Evolutionary conservation across 2,113 vertebrate species (phyloP), one percentile per base, ranked within the genome.

Genomic region (Rana temporaria): DNA sequence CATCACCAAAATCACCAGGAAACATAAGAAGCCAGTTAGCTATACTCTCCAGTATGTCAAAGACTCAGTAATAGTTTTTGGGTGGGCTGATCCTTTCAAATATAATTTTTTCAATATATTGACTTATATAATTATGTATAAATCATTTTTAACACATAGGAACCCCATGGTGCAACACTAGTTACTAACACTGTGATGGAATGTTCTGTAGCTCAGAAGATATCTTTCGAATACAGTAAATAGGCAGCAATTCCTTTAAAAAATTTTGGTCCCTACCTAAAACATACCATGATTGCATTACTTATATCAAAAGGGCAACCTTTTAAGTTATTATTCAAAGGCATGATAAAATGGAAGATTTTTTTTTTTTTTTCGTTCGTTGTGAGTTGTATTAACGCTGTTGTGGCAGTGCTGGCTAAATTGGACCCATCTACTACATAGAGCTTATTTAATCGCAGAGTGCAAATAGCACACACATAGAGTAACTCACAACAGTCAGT

Each of bases 191-290:
- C 88, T 91, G 82, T 90, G 85, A 90, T 89, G 93, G 93, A 94
- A 95, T 93, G 90, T 93, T 92, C 60, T 52, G 52, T 42, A 82
- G 90, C 88, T 93, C 90, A 92, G 90, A 91, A 91, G 87, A 89
- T 88, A 90, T 88, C 81, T 92, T 93, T 93, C 88, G 85, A 90
- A 75, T 75, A 42, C 72, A 22, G 93, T 88, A 92, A 57, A 92
- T 91, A 95, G 91, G 95, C 93, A 94, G 92, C 88, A 85, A 90
- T 90, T 87, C 90, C 90, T 90, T 85, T 75, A 24, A 42, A 91
- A 91, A 91, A 89, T 86, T 94, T 95, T 97, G 96, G 94, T 96
- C 94, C 95, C 93, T 85, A 88, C 89, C 89, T 93, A 87, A 90
- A 88, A 90, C 85, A 85, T 88, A 87, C 87, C 87, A 88, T 91